Evolutionary conservation across 2,888 invertebrate genomes (phyloP).

Genomic region (Ophioninae sp.): DNA sequence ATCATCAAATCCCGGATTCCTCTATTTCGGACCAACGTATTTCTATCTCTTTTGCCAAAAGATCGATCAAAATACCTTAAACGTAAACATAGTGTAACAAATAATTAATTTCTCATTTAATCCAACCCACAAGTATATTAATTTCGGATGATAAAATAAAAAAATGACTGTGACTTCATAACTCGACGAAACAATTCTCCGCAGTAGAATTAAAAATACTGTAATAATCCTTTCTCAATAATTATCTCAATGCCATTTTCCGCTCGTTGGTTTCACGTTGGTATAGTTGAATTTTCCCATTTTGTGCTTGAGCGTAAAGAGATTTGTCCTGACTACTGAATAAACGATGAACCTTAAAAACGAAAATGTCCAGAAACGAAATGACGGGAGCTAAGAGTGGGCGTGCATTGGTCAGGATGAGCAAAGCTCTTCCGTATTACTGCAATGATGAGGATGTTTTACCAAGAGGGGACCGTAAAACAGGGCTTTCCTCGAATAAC

Average conservation of each 20-base stretch:
- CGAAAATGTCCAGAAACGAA: not conserved
- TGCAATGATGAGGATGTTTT: slow-evolving; percentile 13
- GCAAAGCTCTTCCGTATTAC: not conserved
- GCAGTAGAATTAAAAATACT: not conserved
- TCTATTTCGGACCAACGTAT: too few relatives aligned
- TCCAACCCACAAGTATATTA: not conserved
- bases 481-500: slow-evolving; percentile 29
- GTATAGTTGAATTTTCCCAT: not conserved
- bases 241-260: not conserved
- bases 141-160: not conserved
- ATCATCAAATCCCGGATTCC: too few relatives aligned
- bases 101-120: not conserved
- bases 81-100: not conserved
- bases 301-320: not conserved
- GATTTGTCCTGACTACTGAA: not conserved
- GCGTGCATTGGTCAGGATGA: not conserved
- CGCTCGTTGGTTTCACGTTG: not conserved
- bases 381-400: not conserved
- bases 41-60: too few relatives aligned
- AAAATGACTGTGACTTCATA: not conserved
- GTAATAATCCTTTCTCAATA: not conserved
- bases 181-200: not conserved
- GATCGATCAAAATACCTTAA: too few relatives aligned
- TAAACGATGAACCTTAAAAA: not conserved
- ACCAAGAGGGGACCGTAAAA: slow-evolving; percentile 11